phyloP scores from a whole-genome alignment of 2,888 invertebrate species.

The Exephanes ischioxanthus region DNA sequence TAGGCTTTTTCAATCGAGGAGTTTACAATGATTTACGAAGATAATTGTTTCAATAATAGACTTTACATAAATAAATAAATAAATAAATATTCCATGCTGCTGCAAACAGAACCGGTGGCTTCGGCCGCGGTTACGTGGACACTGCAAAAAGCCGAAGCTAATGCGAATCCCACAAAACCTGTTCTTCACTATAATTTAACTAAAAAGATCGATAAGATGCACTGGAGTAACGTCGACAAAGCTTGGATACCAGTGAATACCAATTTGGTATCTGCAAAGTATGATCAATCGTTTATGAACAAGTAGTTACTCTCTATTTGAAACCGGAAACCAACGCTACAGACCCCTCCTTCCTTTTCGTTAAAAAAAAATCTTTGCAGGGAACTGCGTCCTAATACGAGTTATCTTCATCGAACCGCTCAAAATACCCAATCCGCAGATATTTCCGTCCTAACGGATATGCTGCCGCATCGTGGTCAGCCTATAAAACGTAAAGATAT shows the following conservation, averaged over 20 bases:
- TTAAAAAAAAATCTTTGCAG: conserved; percentile 26
- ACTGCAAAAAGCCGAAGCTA: conserved; percentile 55
- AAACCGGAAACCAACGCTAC: not conserved
- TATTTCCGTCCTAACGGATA: conserved; percentile 67
- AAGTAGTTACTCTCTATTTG: not conserved
- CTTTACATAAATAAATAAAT: no score
- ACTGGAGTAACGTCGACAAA: conserved; percentile 57
- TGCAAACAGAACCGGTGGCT: conserved; percentile 61
- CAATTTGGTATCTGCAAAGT: conserved; percentile 67
- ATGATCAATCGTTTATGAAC: conserved; percentile 22
- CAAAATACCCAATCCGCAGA: conserved; percentile 64
- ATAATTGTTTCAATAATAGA: not conserved
- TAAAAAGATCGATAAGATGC: conserved; percentile 34
- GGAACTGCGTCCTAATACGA: conserved; percentile 61
- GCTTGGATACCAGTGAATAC: conserved; percentile 66
- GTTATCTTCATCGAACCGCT: conserved; percentile 63
- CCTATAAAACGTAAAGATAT: conserved; percentile 66
- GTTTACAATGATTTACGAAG: not conserved
- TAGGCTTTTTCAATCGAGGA: conserved; percentile 8
- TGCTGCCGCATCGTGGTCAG: conserved; percentile 69
- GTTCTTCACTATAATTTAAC: conserved; percentile 42
- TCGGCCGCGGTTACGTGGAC: conserved; percentile 69
- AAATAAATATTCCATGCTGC: not conserved
- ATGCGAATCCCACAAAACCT: conserved; percentile 65
- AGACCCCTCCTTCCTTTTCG: not conserved